Base-by-base conservation (phyloP, 2,888 invertebrate species). In the Cryptocephalus moraei region DNA sequence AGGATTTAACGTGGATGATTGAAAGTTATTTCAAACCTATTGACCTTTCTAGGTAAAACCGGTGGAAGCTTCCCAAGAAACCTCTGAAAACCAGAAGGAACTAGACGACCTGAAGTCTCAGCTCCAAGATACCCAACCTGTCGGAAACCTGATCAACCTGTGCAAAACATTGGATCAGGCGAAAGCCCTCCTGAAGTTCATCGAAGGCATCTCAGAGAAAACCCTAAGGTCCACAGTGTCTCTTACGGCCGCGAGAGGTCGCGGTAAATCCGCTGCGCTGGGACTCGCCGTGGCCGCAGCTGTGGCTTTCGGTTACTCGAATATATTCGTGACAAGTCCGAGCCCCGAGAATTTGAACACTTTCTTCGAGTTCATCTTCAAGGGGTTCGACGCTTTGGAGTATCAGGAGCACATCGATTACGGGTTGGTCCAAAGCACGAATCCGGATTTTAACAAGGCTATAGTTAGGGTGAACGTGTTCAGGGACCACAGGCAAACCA, bases 331-430 rank as follows among this genome's bases (percentile, higher is more conserved):
- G 34, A 96, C 99, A 0, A 93, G 95, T 45, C 99, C 99, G 0
- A 91, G 91, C 66, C 97, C 99, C 0, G 99, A 99, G 71, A 99
- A 99, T 74, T 78, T 99, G 65, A 91, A 90, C 50, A 99, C 99
- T 0, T 76, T 99, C 9, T 99, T 99, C 70, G 92, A 97, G 68
- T 99, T 99, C 69, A 79, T 96, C 3, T 81, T 96, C 46, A 95
- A 95, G 76, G 94, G 94, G 0, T 86, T 96, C 61, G 94, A 97
- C 70, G 90, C 88, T 0, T 74, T 99, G 42, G 84, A 91, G 49
- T 97, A 95, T 69, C 86, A 95, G 71, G 96, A 99, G 67, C 95
- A 97, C 66, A 80, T 88, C 12, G 96, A 99, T 68, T 99, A 95
- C 71, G 91, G 90, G 54, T 80, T 96, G 46, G 83, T 95, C 38